Evolutionary conservation across 2,888 invertebrate species (phyloP).

Genomic region (Mechanitis mazaeus): DNA sequence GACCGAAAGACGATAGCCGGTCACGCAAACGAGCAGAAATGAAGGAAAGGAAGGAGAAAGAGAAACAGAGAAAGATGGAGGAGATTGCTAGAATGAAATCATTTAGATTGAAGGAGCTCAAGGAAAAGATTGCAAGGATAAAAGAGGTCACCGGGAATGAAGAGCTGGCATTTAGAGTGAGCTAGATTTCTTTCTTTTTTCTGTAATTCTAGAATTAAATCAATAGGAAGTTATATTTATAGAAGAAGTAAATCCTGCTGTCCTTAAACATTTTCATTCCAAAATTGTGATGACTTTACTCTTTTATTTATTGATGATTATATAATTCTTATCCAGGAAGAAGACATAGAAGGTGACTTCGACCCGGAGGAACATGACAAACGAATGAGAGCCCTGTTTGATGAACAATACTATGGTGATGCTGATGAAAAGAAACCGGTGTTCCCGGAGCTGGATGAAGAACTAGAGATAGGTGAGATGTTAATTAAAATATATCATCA

Average conservation of each 20-base stretch:
- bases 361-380: constrained; percentile 92
- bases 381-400: constrained; percentile 90
- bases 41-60: constrained; percentile 84
- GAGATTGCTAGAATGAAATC: constrained; percentile 93
- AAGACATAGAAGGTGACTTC: constrained; percentile 92
- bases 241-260: too few relatives aligned
- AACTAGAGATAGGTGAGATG: constrained; percentile 76
- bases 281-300: too few relatives aligned
- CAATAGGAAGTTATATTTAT: too few relatives aligned
- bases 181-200: constrained; percentile 2
- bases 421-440: constrained; percentile 87
- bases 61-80: constrained; percentile 87
- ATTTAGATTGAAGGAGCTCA: constrained; percentile 91
- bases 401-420: constrained; percentile 89
- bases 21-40: constrained; percentile 86
- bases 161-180: constrained; percentile 79
- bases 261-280: too few relatives aligned
- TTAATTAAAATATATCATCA: too few relatives aligned
- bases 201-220: too few relatives aligned
- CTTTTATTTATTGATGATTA: not conserved
- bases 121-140: constrained; percentile 90
- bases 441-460: constrained; percentile 88
- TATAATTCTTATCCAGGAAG: constrained; percentile 62
- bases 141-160: constrained; percentile 92
- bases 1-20: constrained; percentile 87